Base-by-base conservation (phyloP, 2,888 invertebrate species). In the Hofmannophila pseudospretella region DNA sequence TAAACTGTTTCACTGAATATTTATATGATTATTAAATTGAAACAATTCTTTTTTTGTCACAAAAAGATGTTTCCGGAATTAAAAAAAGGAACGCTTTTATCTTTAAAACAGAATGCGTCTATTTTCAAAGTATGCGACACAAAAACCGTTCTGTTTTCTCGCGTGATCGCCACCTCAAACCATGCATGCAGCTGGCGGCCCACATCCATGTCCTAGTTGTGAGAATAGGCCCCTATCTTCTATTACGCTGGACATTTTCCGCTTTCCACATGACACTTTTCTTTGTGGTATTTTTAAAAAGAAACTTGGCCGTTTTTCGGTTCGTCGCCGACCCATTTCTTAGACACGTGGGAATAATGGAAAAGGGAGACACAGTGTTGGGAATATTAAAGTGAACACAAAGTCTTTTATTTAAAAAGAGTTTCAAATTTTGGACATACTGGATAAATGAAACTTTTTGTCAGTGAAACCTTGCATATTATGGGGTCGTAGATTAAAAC, bases 271-370 rank as follows among this genome's bases (percentile, higher is more conserved):
- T 51, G 55, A 63, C 57, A 45, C 47, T 49, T 41, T 49, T 57
- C 64, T 64, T 64, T 65, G 63, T 64, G 54, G 51, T 38, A 31
- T 35, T 54, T 53, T 57, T 54, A 56, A 46, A 38, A 44, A 42
- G 48, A 54, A 43, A 53, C 47, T 58, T 58, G 52, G 10, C n/a
- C 51, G 47, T 55, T 51, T 53, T 56, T 61, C 51, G 44, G 41
- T 4, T 10, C 49, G 41, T 42, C 54, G 69, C 67, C 45, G 54
- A 58, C 45, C 56, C 60, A 55, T 65, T 67, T 45, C 52, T 36
- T 29, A 36, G 38, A 57, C 57, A 58, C 58, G 58, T 54, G 58
- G 57, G 58, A 58, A 57, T 58, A 59, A 58, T 63, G 51, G 44
- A 47, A 54, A 58, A 23, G 2, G 2, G 13, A 4, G n/a, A 7